Conservation (phyloP, 2,113 vertebrate species). For the Sylvicapra grimmia region DNA sequence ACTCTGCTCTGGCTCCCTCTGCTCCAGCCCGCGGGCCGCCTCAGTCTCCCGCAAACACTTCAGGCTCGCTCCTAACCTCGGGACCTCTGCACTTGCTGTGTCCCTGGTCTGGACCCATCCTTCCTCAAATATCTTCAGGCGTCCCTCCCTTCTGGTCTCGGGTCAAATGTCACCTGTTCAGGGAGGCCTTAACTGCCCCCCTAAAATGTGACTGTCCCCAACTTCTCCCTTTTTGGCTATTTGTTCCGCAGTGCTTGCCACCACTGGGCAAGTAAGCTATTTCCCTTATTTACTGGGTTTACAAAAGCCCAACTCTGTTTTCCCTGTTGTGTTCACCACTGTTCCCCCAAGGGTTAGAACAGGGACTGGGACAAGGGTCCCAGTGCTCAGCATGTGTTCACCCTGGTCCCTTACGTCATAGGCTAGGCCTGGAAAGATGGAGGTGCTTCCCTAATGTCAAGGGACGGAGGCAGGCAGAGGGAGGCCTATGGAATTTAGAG, state of each 20-base stretch:
- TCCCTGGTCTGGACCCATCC: background rate
- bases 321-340: background rate
- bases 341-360: background rate
- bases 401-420: background rate
- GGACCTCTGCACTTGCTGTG: slow-evolving; percentile 1
- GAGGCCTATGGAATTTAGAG: background rate
- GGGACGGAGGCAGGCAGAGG: background rate
- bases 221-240: background rate
- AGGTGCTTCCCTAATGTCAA: background rate
- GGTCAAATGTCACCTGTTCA: background rate
- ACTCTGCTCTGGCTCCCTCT: background rate
- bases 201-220: background rate
- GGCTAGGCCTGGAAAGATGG: background rate
- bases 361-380: background rate
- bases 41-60: fast-evolving
- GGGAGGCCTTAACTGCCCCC: background rate
- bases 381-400: background rate
- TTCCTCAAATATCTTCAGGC: background rate
- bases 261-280: background rate
- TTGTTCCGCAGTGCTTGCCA: background rate
- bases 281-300: background rate
- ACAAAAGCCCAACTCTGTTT: background rate
- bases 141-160: background rate
- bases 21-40: background rate
- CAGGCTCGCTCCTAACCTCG: background rate